Evolutionary conservation across 2,797 vertebrate genomes (phyloP), one percentile per base, ranked within the genome.

Genomic region (Siniperca undulata): DNA sequence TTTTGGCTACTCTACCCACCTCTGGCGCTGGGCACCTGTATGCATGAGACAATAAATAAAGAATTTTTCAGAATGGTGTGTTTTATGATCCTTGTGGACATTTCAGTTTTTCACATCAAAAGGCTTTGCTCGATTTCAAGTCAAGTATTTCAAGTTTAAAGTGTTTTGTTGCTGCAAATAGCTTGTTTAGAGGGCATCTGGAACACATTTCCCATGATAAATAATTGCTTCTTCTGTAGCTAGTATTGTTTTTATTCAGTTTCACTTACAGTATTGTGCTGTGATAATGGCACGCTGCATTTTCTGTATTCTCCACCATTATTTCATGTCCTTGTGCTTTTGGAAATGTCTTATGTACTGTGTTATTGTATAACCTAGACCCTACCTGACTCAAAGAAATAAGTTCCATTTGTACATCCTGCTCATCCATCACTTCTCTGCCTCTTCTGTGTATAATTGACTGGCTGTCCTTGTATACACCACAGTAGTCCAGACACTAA

Each of bases 401-500:
- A 68, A 52, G 22, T 52, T 74, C 42, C n/a, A 64, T 76, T 75
- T 53, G 20, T 44, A 62, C 24, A 74, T 59, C 34, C 56, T 44
- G 44, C 30, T 66, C 53, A 68, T 78, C 44, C 60, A 70, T 83
- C 61, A 27, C 61, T 48, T 36, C 40, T 60, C n/a, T 13, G 24
- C 76, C 27, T 53, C 60, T 17, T 56, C 22, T 58, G 66, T 80
- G 55, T 24, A 20, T 67, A 46, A 77, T 12, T 70, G 86, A 85
- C 68, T 17, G 13, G 16, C 50, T 76, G 60, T 64, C 70, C 42
- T 80, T 66, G 73, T 64, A 42, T 34, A 24, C 68, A 64, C 61
- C 38, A 65, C 44, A 81, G 66, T 60, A 81, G 61, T 56, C 8
- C 24, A 46, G 50, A 74, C 44, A 56, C 48, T 84, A 82, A 89